phyloP scores from a whole-genome alignment of 2,113 vertebrate genomes.

The Regulus satrapa region DNA sequence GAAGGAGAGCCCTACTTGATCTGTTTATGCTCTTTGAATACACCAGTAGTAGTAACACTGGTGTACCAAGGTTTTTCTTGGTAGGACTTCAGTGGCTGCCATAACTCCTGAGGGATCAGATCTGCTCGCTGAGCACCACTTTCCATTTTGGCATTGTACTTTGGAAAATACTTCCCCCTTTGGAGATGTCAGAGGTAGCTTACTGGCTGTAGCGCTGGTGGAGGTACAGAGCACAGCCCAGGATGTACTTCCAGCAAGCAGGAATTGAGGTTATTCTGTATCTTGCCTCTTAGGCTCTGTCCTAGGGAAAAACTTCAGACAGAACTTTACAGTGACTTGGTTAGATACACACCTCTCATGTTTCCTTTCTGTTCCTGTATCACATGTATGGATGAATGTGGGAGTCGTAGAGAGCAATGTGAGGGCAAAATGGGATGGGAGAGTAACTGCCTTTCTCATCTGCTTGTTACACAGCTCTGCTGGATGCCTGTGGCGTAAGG shows the following conservation, averaged over 20 bases:
- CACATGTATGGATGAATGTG: accelerated
- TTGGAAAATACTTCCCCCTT: not conserved
- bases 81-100: not conserved
- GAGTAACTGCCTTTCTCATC: not conserved
- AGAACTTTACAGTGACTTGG: not conserved
- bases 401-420: not conserved
- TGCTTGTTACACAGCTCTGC: not conserved
- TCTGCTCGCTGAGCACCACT: not conserved
- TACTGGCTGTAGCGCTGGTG: not conserved
- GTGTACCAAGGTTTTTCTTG: not conserved
- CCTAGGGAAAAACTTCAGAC: not conserved
- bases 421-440: not conserved
- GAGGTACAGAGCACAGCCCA: not conserved
- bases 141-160: not conserved
- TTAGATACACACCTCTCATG: not conserved
- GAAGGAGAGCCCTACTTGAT: not conserved
- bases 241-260: not conserved
- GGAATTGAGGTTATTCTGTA: not conserved
- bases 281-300: not conserved
- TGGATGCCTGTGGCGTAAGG: not conserved
- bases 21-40: not conserved
- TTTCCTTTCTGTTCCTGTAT: not conserved
- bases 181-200: not conserved
- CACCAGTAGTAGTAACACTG: not conserved
- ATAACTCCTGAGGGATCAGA: not conserved